Conservation (phyloP, 2,888 invertebrate genomes). For the Lypha dubia region DNA sequence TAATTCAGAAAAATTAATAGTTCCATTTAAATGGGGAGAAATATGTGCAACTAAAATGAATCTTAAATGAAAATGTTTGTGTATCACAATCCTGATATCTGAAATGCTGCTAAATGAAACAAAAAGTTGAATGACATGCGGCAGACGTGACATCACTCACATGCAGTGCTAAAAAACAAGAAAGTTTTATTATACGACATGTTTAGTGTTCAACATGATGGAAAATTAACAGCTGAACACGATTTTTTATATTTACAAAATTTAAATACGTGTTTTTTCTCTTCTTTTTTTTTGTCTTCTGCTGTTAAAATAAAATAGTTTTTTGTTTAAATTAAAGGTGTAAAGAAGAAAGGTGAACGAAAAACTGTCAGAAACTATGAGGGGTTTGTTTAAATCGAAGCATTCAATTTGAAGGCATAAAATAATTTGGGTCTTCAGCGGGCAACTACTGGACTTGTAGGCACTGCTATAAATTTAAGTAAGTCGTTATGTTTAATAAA, state of each 20-base stretch:
- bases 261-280: background rate
- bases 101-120: background rate
- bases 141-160: constrained; percentile 24
- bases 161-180: constrained; percentile 1
- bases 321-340: no score
- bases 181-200: constrained; percentile 60
- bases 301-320: no score
- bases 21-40: background rate
- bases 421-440: no score
- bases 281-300: no score
- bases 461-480: no score
- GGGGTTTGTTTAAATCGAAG: no score
- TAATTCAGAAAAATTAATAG: background rate
- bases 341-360: no score
- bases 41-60: background rate
- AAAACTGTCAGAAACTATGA: no score
- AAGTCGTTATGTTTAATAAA: no score
- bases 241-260: background rate
- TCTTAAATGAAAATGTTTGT: background rate
- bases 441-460: no score
- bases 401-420: no score
- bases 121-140: constrained; percentile 9
- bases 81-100: background rate
- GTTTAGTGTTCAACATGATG: constrained; percentile 55
- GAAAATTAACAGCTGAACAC: constrained; percentile 52